These are phyloP conservation scores for Nannobrachium achirus DNA, from an alignment of 2,113 vertebrate species.

Conservation along the genomic window DNA sequence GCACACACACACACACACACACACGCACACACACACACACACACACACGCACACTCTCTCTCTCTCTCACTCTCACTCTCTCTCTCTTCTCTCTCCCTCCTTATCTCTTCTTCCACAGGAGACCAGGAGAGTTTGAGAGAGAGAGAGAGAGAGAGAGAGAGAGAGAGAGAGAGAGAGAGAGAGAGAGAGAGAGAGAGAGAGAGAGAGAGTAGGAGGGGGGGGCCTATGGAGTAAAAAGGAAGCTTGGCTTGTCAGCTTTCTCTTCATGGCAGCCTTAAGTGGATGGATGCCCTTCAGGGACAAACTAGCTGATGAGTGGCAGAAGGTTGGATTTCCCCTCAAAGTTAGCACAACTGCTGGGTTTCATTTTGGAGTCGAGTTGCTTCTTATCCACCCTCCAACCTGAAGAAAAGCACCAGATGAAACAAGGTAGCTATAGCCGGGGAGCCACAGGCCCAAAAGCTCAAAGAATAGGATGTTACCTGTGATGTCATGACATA, in stretches of 20 bases:
- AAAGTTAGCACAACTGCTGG: background rate
- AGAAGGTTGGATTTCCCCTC: conserved; percentile 3
- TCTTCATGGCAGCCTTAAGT: background rate
- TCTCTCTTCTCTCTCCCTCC: conserved; percentile 11
- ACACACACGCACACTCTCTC: no score
- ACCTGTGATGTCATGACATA: no score
- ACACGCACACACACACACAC: no score
- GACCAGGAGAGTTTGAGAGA: background rate
- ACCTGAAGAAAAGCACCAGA: background rate
- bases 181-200: background rate
- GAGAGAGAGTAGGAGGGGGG: background rate
- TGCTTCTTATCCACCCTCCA: background rate
- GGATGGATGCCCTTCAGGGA: conserved; percentile 3
- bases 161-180: background rate
- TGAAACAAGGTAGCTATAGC: background rate
- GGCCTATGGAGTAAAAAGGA: background rate
- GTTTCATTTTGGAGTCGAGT: background rate
- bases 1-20: no score
- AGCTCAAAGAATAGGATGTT: no score
- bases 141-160: no score
- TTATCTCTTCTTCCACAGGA: background rate
- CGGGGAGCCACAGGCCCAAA: no score
- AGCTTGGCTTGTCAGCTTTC: background rate
- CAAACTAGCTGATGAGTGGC: background rate
- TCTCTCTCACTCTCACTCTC: no score